Conservation (phyloP, 2,113 vertebrate genomes). For the Tichodroma muraria region DNA sequence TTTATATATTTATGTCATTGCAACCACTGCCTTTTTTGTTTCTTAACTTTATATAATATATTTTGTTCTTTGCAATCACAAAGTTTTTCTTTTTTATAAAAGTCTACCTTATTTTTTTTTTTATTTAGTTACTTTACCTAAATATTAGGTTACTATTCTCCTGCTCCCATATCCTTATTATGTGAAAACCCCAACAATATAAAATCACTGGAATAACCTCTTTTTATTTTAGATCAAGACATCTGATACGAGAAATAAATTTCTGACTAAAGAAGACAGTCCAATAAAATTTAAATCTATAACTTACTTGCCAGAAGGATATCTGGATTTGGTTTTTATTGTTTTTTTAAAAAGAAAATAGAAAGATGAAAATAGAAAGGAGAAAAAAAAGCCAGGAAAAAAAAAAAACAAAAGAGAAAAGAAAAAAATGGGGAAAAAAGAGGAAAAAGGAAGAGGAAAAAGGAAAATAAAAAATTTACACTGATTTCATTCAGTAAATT, state of each 20-base stretch:
- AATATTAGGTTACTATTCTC: not conserved
- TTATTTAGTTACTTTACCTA: not conserved
- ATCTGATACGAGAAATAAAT: not conserved
- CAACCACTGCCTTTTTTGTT: not conserved
- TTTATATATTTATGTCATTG: not conserved
- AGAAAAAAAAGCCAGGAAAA: rapidly evolving
- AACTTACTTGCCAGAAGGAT: not conserved
- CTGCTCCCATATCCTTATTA: not conserved
- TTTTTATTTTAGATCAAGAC: not conserved
- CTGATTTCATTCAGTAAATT: not conserved
- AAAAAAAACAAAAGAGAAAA: no score
- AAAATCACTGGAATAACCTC: not conserved
- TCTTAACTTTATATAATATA: not conserved
- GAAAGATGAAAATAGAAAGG: not conserved
- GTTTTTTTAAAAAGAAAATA: not conserved
- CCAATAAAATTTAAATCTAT: not conserved
- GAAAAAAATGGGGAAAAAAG: rapidly evolving
- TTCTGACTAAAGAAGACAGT: not conserved
- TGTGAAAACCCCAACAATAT: not conserved
- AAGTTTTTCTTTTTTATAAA: not conserved
- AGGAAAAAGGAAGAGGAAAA: not conserved
- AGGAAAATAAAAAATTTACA: rapidly evolving
- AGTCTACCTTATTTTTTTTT: not conserved
- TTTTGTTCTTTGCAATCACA: not conserved
- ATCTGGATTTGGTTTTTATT: not conserved